Conservation (phyloP, 2,888 invertebrate genomes). For the Himalopsyche japonica region DNA sequence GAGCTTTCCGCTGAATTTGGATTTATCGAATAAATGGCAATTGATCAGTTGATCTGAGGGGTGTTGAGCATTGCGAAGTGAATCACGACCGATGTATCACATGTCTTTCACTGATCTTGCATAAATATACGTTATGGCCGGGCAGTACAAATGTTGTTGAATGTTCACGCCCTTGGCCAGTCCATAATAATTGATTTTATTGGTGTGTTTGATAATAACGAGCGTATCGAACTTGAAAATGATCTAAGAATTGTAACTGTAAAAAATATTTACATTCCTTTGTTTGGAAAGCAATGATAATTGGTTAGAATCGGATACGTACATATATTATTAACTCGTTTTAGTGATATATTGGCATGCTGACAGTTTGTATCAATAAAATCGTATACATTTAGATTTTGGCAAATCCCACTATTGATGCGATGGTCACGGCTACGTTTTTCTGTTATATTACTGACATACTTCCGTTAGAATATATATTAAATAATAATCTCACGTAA, state of each 20-base stretch:
- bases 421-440: neutral
- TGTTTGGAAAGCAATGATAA: neutral
- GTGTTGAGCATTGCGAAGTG: constrained; percentile 3
- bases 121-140: neutral
- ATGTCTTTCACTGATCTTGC: neutral
- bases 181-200: constrained; percentile 2
- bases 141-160: neutral
- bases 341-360: neutral
- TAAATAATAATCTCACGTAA: no score
- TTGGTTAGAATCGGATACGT: neutral
- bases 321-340: neutral
- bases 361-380: neutral
- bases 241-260: neutral
- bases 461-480: no score
- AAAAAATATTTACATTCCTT: neutral
- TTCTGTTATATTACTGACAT: neutral
- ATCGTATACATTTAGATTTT: neutral
- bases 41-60: neutral
- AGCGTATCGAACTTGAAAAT: neutral
- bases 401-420: neutral
- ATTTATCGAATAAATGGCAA: neutral
- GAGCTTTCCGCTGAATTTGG: no score
- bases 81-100: constrained; percentile 5
- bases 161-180: neutral
- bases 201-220: neutral